Base-by-base conservation (phyloP, 1,140 invertebrate species). In the Araneus ventricosus region DNA sequence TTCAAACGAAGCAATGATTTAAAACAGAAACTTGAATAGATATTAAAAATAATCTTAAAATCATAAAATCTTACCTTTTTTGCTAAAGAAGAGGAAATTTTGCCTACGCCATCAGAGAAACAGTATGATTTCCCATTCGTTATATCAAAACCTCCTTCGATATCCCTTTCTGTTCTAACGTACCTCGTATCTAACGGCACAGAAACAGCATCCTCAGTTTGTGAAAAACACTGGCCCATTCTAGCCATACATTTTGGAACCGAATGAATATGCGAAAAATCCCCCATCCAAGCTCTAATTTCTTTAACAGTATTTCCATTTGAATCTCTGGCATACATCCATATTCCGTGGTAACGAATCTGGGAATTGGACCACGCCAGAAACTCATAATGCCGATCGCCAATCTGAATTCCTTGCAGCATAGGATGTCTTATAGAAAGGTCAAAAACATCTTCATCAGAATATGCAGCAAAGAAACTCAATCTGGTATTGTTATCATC, bases 141-240 rank as follows among this genome's bases (percentile, higher is more conserved):
- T 0, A 5, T 14, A 79, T 93, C 95, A 17, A 1, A 87, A 17
- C 88, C 93, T n/a, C 93, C 85, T 67, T 91, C 75, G 41, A 94
- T 92, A 59, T 94, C 93, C 0, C 67, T 20, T 63, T 84, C 93
- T 7, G 85, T 91, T 4, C 10, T 34, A 10, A 94, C 30, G 45
- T 82, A 27, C 1, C 22, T 34, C 22, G 20, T 5, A 82, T 88
- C 59, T 20, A 91, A 52, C 0, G 93, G 93, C 7, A 94, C 89
- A 30, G 52, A 27, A n/a, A 94, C n/a, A 22, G 93, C 52, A 34
- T 94, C 93, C 59, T 94, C 85, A 7, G 95, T 95, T 63, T 95
- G 94, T 6, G 95, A 95, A 90, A 95, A 95, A 87, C 94, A 95
- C 59, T 95, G 95, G 79, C 95, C 95, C 95, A 95, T 95, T 90